These are phyloP conservation scores for Drosophila pallidifrons DNA, from an alignment of 1,140 invertebrate species.

Conservation along the genomic window DNA sequence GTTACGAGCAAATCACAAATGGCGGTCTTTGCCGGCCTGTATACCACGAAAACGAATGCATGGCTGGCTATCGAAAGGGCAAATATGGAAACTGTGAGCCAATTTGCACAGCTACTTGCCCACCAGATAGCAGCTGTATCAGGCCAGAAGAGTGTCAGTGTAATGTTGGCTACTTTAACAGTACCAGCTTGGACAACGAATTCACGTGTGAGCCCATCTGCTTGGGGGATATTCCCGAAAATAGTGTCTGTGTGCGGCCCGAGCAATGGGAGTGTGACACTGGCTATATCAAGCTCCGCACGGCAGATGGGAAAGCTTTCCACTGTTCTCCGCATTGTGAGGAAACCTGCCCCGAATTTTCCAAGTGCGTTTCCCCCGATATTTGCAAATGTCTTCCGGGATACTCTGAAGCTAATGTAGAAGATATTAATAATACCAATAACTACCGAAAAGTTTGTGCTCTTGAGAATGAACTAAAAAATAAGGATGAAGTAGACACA, in stretches of 20 bases:
- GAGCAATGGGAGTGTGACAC: constrained; percentile 28
- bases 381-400: constrained; percentile 40
- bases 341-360: constrained; percentile 24
- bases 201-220: constrained; percentile 15
- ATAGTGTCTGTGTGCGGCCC: constrained; percentile 10
- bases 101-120: constrained; percentile 70
- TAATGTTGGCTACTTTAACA: constrained; percentile 11
- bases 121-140: constrained; percentile 17
- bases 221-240: neutral
- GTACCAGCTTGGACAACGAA: too few species aligned
- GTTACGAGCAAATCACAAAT: constrained; percentile 4
- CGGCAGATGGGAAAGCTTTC: constrained; percentile 53
- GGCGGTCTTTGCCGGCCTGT: constrained; percentile 1
- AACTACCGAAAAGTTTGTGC: too few species aligned
- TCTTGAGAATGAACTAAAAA: neutral
- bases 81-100: constrained; percentile 81
- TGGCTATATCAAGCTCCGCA: constrained; percentile 22
- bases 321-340: constrained; percentile 85
- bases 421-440: too few species aligned
- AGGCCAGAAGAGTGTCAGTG: constrained; percentile 23
- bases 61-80: neutral
- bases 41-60: too few species aligned
- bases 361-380: constrained; percentile 39
- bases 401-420: constrained; percentile 5
- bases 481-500: neutral